Conservation (phyloP, 2,797 vertebrate genomes). For the Choloepus didactylus region DNA sequence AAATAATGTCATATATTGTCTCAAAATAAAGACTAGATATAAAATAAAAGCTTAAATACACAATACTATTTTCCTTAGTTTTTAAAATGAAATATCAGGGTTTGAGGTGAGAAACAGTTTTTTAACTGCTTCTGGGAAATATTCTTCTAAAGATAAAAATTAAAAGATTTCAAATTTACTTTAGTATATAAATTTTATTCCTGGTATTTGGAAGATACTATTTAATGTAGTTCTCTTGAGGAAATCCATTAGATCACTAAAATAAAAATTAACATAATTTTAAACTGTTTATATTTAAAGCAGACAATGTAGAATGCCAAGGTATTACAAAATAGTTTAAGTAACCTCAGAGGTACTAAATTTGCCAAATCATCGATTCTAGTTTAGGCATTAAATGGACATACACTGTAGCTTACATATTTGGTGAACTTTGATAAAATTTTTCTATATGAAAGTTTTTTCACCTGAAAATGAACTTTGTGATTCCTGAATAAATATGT, state of each 20-base stretch:
- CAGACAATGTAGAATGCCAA: conserved; percentile 45
- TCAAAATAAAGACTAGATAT: neutral
- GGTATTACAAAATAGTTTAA: conserved; percentile 6
- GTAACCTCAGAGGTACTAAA: conserved; percentile 13
- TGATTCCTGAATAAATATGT: conserved; percentile 49
- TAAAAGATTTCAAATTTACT: conserved; percentile 62
- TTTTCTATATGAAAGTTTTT: conserved; percentile 55
- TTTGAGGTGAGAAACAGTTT: neutral
- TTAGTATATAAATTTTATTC: neutral
- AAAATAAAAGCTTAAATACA: conserved; percentile 24
- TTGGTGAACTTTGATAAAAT: conserved; percentile 60
- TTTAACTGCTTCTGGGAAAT: conserved; percentile 27
- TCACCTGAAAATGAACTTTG: conserved; percentile 63
- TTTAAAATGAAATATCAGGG: neutral
- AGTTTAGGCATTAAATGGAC: conserved; percentile 30
- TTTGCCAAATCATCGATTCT: conserved; percentile 1
- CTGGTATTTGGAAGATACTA: conserved; percentile 43
- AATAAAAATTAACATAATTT: conserved; percentile 35
- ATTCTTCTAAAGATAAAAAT: conserved; percentile 70
- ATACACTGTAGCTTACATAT: neutral
- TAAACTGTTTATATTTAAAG: neutral
- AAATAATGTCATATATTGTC: neutral
- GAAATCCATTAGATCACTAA: neutral
- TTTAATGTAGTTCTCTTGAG: conserved; percentile 32
- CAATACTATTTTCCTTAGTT: neutral